Base-by-base conservation (phyloP, 2,113 vertebrate species). In the Dicerorhinus sumatrensis region DNA sequence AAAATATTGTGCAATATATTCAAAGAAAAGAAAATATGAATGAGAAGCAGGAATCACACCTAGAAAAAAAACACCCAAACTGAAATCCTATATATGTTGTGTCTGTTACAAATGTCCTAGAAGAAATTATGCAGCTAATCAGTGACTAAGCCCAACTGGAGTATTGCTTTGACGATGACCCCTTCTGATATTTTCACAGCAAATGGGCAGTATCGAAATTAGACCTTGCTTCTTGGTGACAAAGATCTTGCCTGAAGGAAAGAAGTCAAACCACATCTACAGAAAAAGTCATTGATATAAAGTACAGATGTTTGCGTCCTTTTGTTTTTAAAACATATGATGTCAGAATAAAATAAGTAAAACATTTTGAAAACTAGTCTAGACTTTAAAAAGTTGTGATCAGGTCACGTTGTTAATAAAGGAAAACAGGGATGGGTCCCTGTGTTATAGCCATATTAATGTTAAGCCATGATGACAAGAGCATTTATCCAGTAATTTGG, bases 1-100 rank as follows among this genome's bases (percentile, higher is more conserved):
- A 95, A 98, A 98, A 98, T 98, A 95, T 79, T 98, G 99, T 99
- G 99, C 99, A 99, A 99, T 99, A 99, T 98, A 95, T 97, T 98
- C 97, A 96, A 96, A 97, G 96, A 91, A 95, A 97, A 98, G 95
- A 97, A 98, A 98, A 96, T 97, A 97, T 92, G 97, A 97, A 90
- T 54, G 70, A 96, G 97, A 98, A 98, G 96, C 94, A 95, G 95
- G 97, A 97, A 84, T 89, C 91, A 98, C 97, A 97, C 93, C 97
- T 98, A 98, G 58, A 23, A 23, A 18, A 39, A 46, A 20, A 73
- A 91, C 82, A 73, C 80, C 18, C 20, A 90, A 95, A 96, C 73
- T 84, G 92, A 91, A 98, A 95, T 54, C 60, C 69, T 95, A 2
- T 89, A 72, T 97, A 73, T 97, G 76, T 93, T 54, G 84, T 98